Conservation (phyloP, 1,140 invertebrate species). For the Macrotrachela quadricornifera region DNA sequence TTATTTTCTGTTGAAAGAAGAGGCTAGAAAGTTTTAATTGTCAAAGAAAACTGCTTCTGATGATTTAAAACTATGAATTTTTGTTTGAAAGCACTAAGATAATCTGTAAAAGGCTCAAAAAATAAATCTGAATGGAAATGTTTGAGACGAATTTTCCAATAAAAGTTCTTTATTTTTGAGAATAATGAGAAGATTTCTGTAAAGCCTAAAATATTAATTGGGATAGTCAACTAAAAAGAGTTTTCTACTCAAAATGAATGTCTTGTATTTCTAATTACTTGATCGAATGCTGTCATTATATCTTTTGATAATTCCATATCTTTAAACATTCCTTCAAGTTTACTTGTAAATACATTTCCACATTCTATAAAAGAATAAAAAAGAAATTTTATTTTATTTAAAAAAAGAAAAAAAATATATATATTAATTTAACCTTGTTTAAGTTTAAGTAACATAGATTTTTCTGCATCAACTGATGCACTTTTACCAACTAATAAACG, state of each 20-base stretch:
- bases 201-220: no score
- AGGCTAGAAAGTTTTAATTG: no score
- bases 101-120: no score
- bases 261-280: constrained; percentile 41
- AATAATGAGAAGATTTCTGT: no score
- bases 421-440: constrained; percentile 46
- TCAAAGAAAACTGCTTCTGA: no score
- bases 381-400: constrained; percentile 7
- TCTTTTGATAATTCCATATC: constrained; percentile 99
- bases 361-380: constrained; percentile 43
- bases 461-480: constrained; percentile 92
- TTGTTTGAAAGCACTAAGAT: no score
- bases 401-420: no score
- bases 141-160: no score
- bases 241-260: constrained; percentile 4
- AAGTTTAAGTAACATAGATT: constrained; percentile 93
- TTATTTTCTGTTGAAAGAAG: no score
- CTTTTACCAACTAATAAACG: constrained; percentile 84
- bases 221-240: not conserved
- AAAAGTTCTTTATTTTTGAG: no score
- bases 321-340: constrained; percentile 97
- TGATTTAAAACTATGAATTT: no score
- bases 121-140: no score
- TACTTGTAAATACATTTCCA: constrained; percentile 86
- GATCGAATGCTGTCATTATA: constrained; percentile 70